Base-by-base conservation (phyloP, 2,797 vertebrate genomes). In the Natrix natrix region DNA sequence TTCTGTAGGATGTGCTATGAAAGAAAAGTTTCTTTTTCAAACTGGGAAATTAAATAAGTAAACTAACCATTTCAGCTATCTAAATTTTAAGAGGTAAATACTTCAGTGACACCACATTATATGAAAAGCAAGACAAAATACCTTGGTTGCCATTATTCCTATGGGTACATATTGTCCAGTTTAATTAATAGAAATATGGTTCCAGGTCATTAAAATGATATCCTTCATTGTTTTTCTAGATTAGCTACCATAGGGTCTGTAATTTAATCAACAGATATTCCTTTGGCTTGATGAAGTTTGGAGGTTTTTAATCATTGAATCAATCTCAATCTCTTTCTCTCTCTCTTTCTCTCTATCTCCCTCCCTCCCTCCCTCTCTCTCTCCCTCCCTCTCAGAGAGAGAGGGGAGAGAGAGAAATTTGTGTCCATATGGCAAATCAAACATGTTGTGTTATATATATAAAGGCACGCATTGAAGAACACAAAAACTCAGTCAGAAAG, bases 31-130 rank as follows among this genome's bases (percentile, higher is more conserved):
- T 26, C 20, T 87, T 16, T 57, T 87, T 69, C 26, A 63, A 17
- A 59, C 1, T 56, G 88, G 86, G 43, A 28, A 20, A 20, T 26
- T 0, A 13, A 66, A 78, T 83, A 86, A 37, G 8, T 74, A 0
- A 2, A 91, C 57, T 91, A 93, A 92, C 56, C 24, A 69, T 95
- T 95, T 91, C 22, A 91, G 11, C 56, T 28, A 2, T 91, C 48
- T 93, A 88, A 93, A 87, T 37, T 83, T 83, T 94, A 90, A 14
- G 89, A 32, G 5, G 86, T 11, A 56, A 91, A 91, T 90, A 55
- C 0, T n/a, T 26, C 55, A 63, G 26, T 92, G 1, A 86, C 90
- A 69, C 10, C 5, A 95, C 8, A 83, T 8, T 86, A 1, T 92
- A 52, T 63, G 28, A 16, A 26, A 74, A 63, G 37, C 48, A 69